Evolutionary conservation across 2,113 vertebrate genomes (phyloP), one percentile per base, ranked within the genome.

Genomic region (Coturnix japonica): DNA sequence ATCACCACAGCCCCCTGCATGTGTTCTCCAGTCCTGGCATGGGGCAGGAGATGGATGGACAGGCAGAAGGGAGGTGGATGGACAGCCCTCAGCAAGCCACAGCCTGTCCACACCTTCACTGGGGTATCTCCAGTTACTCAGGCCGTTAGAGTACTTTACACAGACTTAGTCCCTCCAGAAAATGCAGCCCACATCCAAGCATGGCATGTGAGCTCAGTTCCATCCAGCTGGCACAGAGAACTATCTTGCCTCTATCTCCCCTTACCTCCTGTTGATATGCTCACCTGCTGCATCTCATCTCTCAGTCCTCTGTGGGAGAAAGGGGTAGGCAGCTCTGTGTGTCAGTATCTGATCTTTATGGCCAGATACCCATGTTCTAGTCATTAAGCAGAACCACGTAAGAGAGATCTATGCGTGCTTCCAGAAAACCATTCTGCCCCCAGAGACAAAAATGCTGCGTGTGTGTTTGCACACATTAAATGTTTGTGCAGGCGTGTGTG

Each of bases 381-480:
- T 63, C 73, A 26, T 30, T 53, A 82, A 85, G 75, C 82, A 90
- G 87, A 94, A 87, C 30, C 56, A 39, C 54, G 71, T 75, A 64
- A 43, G 69, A 59, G 43, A 80, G 39, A 61, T 85, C 37, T 90
- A 56, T 47, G 54, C 73, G 79, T n/a, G 60, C 91, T 93, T 79
- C 85, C 75, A 80, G 72, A 90, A 95, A 92, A 91, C 64, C 15
- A 7, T 66, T 71, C 82, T 93, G 72, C 82, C 79, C 79, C 33
- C 64, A 66, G 76, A 92, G 69, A 83, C 56, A 92, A 83, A 90
- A 93, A 77, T 74, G 87, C 56, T 91, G 61, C 0, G 1, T 64
- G 75, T 76, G 85, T 76, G 65, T 72, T 8, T 88, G 77, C 88
- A 94, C 80, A 87, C 85, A 93, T 81, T 56, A 89, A 85, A 82